These are phyloP conservation scores for Hypomecis atomaria DNA, from an alignment of 2,888 invertebrate species.

Conservation along the genomic window DNA sequence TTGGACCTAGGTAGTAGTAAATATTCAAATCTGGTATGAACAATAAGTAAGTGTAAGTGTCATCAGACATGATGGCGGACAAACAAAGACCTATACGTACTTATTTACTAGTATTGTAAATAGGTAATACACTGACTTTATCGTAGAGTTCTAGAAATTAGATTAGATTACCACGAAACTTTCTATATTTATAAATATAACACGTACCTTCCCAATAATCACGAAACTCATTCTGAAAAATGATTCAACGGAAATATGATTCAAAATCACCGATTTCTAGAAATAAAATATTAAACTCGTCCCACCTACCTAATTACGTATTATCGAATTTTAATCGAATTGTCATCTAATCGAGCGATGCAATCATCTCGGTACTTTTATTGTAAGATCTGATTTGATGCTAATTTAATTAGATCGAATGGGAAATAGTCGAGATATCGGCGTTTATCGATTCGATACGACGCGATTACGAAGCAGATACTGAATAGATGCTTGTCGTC, in stretches of 20 bases:
- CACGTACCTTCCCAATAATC: conserved; percentile 15
- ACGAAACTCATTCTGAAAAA: conserved; percentile 8
- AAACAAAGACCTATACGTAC: too few relatives aligned
- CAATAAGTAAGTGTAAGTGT: too few relatives aligned
- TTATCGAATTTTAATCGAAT: conserved; percentile 40
- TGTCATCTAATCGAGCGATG: conserved; percentile 53
- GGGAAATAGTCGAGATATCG: conserved; percentile 48
- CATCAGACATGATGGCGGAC: too few relatives aligned
- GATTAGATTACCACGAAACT: conserved; percentile 1
- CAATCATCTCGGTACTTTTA: conserved; percentile 48
- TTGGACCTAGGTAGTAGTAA: too few relatives aligned
- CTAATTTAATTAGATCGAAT: conserved; percentile 59
- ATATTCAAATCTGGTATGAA: too few relatives aligned
- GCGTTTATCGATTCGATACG: conserved; percentile 36
- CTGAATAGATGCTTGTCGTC: conserved; percentile 24
- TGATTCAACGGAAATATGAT: conserved; percentile 18
- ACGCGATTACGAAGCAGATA: conserved; percentile 32
- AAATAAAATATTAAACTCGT: conserved; percentile 22
- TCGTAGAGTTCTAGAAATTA: not conserved
- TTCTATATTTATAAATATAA: not conserved
- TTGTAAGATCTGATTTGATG: conserved; percentile 51
- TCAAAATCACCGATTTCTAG: conserved; percentile 29
- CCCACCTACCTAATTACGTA: conserved; percentile 40
- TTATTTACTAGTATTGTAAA: not conserved
- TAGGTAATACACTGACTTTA: not conserved